A percentile compares a stretch with the other conserved stretches of the same genome.
These are phyloP conservation scores for Mormoops blainvillei DNA, from an alignment of 2,113 vertebrate species.

Conservation along the genomic window DNA sequence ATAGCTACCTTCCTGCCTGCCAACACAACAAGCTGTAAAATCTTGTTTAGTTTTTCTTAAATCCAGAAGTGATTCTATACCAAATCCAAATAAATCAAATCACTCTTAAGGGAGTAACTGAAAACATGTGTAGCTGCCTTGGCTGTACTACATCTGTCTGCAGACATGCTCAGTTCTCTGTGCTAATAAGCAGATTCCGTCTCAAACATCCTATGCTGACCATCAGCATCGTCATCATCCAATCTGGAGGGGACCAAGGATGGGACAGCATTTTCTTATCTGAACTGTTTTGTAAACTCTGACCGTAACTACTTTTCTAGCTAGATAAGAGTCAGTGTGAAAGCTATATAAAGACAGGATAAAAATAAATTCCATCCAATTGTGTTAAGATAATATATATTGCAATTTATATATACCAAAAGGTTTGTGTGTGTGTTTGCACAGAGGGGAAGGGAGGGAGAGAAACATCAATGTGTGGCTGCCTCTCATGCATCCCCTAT, in stretches of 20 bases:
- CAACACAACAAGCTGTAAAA: not conserved
- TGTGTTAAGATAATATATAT: not conserved
- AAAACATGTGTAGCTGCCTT: slow-evolving; percentile 1
- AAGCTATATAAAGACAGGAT: not conserved
- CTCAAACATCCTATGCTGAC: not conserved
- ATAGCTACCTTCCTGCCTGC: not conserved
- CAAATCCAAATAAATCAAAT: slow-evolving; percentile 45
- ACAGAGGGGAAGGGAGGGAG: no score
- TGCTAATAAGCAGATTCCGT: slow-evolving; percentile 39
- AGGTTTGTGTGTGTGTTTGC: no score
- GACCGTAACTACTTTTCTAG: not conserved
- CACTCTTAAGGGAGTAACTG: slow-evolving; percentile 38
- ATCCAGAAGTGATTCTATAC: slow-evolving; percentile 20
- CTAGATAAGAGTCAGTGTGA: not conserved
- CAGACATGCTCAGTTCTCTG: not conserved
- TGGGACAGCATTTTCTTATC: not conserved
- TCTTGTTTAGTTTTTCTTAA: slow-evolving; percentile 45
- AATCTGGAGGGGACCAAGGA: not conserved
- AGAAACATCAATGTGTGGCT: no score
- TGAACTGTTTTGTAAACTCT: slow-evolving; percentile 18
- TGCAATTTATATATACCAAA: not conserved
- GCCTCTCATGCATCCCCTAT: no score
- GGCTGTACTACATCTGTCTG: not conserved
- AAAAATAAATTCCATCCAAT: not conserved
- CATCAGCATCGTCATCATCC: not conserved